Evolutionary conservation across 2,888 invertebrate genomes (phyloP).

Genomic region (Drosophila diplacantha): DNA sequence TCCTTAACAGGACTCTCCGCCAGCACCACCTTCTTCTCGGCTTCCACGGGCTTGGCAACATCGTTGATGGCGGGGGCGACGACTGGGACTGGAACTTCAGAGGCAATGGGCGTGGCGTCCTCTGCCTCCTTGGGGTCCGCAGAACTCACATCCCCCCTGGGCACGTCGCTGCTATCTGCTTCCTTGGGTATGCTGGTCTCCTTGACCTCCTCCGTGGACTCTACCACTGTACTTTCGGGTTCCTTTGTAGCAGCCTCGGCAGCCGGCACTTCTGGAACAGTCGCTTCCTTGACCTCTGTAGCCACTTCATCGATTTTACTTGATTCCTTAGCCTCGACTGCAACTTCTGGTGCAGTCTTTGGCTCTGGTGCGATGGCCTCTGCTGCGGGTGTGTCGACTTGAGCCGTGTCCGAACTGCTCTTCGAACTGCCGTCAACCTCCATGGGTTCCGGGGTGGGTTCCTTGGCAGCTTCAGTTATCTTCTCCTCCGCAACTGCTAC

Average conservation of each 20-base stretch:
- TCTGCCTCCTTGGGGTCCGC: slow-evolving; percentile 21
- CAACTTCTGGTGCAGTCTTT: slow-evolving; percentile 17
- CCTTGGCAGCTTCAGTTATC: slow-evolving; percentile 47
- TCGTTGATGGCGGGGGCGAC: slow-evolving; percentile 34
- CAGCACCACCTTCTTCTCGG: slow-evolving; percentile 24
- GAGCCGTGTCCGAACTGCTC: slow-evolving; percentile 42
- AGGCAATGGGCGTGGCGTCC: slow-evolving; percentile 17
- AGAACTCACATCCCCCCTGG: slow-evolving; percentile 18
- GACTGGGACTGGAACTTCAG: slow-evolving; percentile 26
- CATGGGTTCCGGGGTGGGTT: slow-evolving; percentile 74
- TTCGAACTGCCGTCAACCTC: slow-evolving; percentile 72
- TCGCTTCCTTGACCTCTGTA: slow-evolving; percentile 41
- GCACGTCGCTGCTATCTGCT: slow-evolving; percentile 24
- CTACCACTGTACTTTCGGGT: slow-evolving; percentile 20
- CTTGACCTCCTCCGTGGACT: slow-evolving; percentile 14
- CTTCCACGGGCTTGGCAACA: slow-evolving; percentile 40
- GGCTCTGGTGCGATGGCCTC: slow-evolving; percentile 22
- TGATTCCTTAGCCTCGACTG: slow-evolving; percentile 23
- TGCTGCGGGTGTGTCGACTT: slow-evolving; percentile 24
- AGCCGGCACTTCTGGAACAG: slow-evolving; percentile 14
- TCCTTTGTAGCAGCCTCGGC: slow-evolving; percentile 20
- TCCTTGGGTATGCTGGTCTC: slow-evolving; percentile 23
- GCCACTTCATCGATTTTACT: slow-evolving; percentile 44
- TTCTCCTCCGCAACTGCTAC: slow-evolving; percentile 35
- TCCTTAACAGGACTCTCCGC: slow-evolving; percentile 48